Evolutionary conservation across 2,113 vertebrate genomes (phyloP), one percentile per base, ranked within the genome.

Genomic region (Caranx melampygus): DNA sequence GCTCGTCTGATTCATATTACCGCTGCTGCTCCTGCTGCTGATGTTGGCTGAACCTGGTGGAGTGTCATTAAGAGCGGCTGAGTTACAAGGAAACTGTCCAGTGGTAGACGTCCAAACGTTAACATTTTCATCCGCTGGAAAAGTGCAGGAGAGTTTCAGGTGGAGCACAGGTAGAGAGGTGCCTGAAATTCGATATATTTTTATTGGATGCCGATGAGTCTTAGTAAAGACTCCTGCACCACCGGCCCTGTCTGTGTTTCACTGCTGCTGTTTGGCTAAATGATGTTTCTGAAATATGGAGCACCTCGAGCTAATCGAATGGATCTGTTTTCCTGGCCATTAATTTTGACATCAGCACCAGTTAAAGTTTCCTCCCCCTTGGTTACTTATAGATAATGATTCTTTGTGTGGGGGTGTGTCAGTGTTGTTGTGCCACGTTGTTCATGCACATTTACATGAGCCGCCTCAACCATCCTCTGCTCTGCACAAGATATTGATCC

Each of bases 401-500:
- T 78, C 37, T 61, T 45, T 78, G 51, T 59, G 14, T 52, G 45
- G 11, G 65, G n/a, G 16, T 63, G 73, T 81, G 75, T 81, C 60
- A 15, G 52, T 16, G 47, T 63, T 63, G 21, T 47, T 34, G 47
- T 45, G 60, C 26, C 33, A 52, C 34, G n/a, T 86, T 76, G 68
- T 72, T 84, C 75, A 83, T 60, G 34, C 65, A 55, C 61, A 62
- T 72, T 52, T 52, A 81, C 44, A 57, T 16, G 55, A 79, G 85
- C 47, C 66, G 63, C 82, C 79, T 72, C 49, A 57, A 58, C 81
- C 60, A 26, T 54, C 83, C 72, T 26, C 74, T 77, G 34, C 79
- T 75, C 72, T 47, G 72, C 62, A 55, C 70, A 66, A 79, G 62
- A 49, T 87, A 92, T 91, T 60, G 92, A 94, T 92, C 88, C 60